Conservation (phyloP, 2,888 invertebrate genomes). For the Rhogogaster chlorosoma region DNA sequence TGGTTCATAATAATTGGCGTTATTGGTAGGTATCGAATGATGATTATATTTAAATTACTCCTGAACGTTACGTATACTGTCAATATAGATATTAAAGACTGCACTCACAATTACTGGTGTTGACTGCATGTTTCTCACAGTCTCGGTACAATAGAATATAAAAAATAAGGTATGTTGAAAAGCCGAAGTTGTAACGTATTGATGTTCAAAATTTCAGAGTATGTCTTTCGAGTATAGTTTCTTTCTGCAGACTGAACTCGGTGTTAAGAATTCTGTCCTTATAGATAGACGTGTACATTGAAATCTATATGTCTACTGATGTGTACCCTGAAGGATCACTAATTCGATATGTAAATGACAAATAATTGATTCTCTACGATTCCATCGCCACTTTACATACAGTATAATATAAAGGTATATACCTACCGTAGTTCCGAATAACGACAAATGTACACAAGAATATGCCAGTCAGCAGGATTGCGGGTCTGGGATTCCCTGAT, state of each 20-base stretch:
- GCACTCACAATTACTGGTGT: not conserved
- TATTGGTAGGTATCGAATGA: not conserved
- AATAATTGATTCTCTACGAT: not conserved
- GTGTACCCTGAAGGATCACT: not conserved
- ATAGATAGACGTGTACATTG: not conserved
- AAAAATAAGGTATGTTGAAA: not conserved
- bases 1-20: not conserved
- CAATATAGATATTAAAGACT: not conserved
- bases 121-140: not conserved
- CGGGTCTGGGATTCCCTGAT: slow-evolving; percentile 13
- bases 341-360: slow-evolving; percentile 35
- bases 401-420: not conserved
- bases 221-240: slow-evolving; percentile 4
- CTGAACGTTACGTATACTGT: not conserved
- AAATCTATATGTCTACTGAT: not conserved
- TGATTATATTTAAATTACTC: not conserved
- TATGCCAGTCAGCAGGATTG: not conserved
- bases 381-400: not conserved
- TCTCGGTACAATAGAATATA: not conserved
- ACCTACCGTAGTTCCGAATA: not conserved
- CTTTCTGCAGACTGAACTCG: not conserved
- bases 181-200: not conserved
- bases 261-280: not conserved
- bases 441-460: slow-evolving; percentile 11
- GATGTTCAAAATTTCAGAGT: not conserved